Conservation (phyloP, 2,797 vertebrate genomes). For the Zenarchopterus dispar region DNA sequence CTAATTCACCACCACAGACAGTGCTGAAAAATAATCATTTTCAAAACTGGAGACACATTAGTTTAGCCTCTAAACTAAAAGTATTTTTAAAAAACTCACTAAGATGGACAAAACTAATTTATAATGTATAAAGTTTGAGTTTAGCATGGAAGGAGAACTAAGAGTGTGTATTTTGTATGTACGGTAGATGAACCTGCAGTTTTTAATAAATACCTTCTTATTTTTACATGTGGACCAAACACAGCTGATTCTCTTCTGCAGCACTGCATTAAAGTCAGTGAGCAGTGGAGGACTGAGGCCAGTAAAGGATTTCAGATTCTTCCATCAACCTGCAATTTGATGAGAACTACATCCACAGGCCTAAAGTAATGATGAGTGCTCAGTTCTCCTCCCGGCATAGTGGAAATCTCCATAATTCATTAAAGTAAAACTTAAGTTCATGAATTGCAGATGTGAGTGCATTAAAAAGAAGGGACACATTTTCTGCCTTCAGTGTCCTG, state of each 20-base stretch:
- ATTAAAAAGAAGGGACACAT: constrained; percentile 40
- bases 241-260: constrained; percentile 28
- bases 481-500: constrained; percentile 8
- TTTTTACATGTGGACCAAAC: constrained; percentile 16
- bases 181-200: neutral
- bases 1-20: constrained; percentile 11
- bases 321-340: constrained; percentile 54
- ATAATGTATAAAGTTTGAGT: constrained; percentile 17
- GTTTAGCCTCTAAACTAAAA: no score
- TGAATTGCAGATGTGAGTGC: constrained; percentile 47
- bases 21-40: neutral
- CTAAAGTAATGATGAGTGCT: constrained; percentile 49
- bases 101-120: neutral
- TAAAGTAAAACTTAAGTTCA: constrained; percentile 43
- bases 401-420: constrained; percentile 64
- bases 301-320: constrained; percentile 51
- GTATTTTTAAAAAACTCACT: neutral
- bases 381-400: constrained; percentile 46
- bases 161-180: neutral
- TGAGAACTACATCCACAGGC: constrained; percentile 42
- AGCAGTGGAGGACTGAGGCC: constrained; percentile 45
- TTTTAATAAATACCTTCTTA: neutral
- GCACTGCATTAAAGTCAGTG: constrained; percentile 49
- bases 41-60: neutral
- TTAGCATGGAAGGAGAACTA: constrained; percentile 15